Percentiles rank a stretch among this genome's conserved stretches.
These are phyloP conservation scores for Paracentrotus lividus DNA, from an alignment of 53 echinoderm and acorn worm species.

Conservation along the genomic window DNA sequence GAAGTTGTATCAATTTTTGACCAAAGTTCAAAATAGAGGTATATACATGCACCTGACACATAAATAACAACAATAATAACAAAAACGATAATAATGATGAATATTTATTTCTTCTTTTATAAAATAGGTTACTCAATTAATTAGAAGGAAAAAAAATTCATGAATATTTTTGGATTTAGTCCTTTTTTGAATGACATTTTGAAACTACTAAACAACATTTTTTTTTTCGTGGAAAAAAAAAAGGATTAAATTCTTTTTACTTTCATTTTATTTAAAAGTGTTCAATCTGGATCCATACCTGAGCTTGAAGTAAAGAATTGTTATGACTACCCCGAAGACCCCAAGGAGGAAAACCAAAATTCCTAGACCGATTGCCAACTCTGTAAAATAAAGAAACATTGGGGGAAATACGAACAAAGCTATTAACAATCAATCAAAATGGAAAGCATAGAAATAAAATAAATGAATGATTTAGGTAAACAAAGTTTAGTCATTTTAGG, in stretches of 20 bases:
- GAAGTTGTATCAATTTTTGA: background rate
- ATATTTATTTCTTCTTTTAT: background rate
- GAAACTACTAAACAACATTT: background rate
- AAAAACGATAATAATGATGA: background rate
- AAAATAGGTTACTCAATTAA: background rate
- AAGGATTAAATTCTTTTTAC: no score
- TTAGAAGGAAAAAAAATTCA: no score
- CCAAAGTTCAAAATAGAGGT: background rate
- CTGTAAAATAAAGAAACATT: background rate
- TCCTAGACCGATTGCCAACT: background rate
- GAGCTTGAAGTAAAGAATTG: background rate
- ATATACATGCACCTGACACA: background rate
- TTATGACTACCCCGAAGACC: background rate
- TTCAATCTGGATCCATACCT: background rate
- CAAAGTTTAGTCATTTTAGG: no score
- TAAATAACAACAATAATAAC: no score
- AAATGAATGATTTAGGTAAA: no score
- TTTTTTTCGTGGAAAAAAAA: background rate
- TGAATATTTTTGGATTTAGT: no score
- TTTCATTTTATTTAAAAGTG: background rate
- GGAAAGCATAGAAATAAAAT: no score
- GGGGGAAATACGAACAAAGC: no score
- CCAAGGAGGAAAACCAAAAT: background rate
- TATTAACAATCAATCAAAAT: no score
- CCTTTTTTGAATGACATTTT: no score